Evolutionary conservation across 2,888 invertebrate genomes (phyloP).

Genomic region (Hedya salicella): DNA sequence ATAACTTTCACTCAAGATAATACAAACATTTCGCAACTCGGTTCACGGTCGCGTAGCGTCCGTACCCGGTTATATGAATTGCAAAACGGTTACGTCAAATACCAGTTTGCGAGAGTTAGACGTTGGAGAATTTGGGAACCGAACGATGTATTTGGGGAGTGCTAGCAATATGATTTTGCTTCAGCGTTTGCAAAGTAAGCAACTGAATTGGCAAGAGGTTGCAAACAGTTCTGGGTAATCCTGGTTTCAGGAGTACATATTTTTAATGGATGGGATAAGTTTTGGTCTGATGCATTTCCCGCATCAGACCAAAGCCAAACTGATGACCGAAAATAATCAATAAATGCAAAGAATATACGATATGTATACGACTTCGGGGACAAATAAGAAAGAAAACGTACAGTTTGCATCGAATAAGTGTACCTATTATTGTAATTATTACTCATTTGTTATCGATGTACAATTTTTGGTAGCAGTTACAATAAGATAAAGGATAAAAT

Average conservation of each 20-base stretch:
- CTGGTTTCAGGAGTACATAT: background rate
- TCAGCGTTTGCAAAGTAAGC: background rate
- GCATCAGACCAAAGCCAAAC: no score
- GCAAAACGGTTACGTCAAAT: slow-evolving; percentile 36
- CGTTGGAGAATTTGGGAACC: slow-evolving; percentile 13
- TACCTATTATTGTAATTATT: no score
- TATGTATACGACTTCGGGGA: no score
- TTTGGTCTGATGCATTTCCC: no score
- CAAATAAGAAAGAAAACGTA: no score
- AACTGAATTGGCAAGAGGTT: slow-evolving; percentile 2
- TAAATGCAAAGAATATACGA: no score
- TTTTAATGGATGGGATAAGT: no score
- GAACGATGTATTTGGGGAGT: background rate
- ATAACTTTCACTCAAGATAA: slow-evolving; percentile 35
- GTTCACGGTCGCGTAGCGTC: slow-evolving; percentile 35
- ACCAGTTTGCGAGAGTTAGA: slow-evolving; percentile 24
- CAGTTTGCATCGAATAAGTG: no score
- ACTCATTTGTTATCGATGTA: no score
- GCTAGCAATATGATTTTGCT: slow-evolving; percentile 7
- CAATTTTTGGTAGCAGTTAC: no score
- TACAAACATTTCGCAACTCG: slow-evolving; percentile 17
- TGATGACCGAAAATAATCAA: no score
- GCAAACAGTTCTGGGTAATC: background rate
- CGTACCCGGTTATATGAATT: slow-evolving; percentile 27
- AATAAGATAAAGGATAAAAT: no score